Base-by-base conservation (phyloP, 2,888 invertebrate genomes). In the Oligia strigilis region DNA sequence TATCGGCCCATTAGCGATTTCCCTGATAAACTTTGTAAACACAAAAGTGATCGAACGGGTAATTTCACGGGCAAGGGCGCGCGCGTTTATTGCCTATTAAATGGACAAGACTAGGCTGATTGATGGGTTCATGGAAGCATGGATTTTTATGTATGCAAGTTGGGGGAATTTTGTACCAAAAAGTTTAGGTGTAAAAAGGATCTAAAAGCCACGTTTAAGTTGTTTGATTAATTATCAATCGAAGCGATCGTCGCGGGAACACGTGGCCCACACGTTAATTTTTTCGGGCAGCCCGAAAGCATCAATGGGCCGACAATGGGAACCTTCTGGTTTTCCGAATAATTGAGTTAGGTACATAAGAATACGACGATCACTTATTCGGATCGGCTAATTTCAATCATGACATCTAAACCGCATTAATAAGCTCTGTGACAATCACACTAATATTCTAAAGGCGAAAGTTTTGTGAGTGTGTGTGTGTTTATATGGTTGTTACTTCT, bases 1-100 rank as follows among this genome's bases (percentile, higher is more conserved):
- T 95, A 96, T 95, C 95, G 90, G 87, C 80, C 94, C 94, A 95
- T 95, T 95, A 95, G 91, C 81, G 85, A 81, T 85, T 90, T 91
- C 91, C 75, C 85, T 91, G 94, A 95, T 95, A 94, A 94, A 88
- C 90, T 92, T 82, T 72, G 89, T 92, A 94, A 95, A 95, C 93
- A 96, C 76, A 85, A n/a, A 82, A 88, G 90, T 94, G 94, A 95
- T 95, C 90, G 94, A 94, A 88, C 92, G 93, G 81, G 77, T 81
- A 90, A 93, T 94, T 94, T 94, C 94, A 95, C 86, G 94, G 93
- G 84, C 94, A 93, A 95, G 93, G 94, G 90, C 90, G 40, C 40
- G 40, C 40, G 5, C 40, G 81, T 60, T 85, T 83, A 85, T 86
- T 79, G 77, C 75, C 49, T 78, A 72, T 71, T 76, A 66, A 55